A percentile compares a stretch with the other conserved stretches of the same genome.
Conservation (phyloP, 2,888 invertebrate genomes). For the Stegophylla sp. region DNA sequence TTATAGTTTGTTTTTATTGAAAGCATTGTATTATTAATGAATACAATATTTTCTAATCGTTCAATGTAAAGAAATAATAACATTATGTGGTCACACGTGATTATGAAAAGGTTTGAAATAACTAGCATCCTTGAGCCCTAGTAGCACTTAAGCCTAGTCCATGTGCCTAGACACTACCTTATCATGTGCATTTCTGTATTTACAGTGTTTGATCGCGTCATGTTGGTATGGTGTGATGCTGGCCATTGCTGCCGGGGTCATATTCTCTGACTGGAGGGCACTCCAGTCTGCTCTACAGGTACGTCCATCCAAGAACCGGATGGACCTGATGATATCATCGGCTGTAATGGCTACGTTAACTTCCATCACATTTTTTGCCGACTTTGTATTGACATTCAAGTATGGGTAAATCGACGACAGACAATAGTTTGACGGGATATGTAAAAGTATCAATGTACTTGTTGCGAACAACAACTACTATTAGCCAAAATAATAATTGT, state of each 20-base stretch:
- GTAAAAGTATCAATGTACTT: too few relatives aligned
- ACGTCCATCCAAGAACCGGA: conserved; percentile 73
- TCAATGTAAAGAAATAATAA: too few relatives aligned
- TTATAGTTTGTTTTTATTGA: too few relatives aligned
- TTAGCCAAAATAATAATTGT: too few relatives aligned
- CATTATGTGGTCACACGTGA: too few relatives aligned
- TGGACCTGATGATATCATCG: conserved; percentile 73
- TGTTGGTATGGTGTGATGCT: conserved; percentile 71
- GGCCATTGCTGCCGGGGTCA: conserved; percentile 72
- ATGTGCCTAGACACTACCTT: too few relatives aligned
- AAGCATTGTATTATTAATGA: too few relatives aligned
- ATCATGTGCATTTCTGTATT: conserved; percentile 60
- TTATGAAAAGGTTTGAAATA: too few relatives aligned
- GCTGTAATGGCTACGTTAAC: conserved; percentile 72
- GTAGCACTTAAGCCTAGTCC: too few relatives aligned
- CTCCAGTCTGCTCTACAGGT: conserved; percentile 67
- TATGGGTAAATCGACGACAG: conserved; percentile 53
- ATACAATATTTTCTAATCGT: too few relatives aligned
- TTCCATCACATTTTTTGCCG: conserved; percentile 70
- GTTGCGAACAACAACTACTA: too few relatives aligned
- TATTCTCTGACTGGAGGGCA: conserved; percentile 68
- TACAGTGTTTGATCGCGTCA: conserved; percentile 70
- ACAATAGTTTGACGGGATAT: neutral
- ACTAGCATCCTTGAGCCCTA: too few relatives aligned
- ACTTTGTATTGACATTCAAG: conserved; percentile 71